Evolutionary conservation across 1,140 invertebrate genomes (phyloP), one percentile per base, ranked within the genome.

Genomic region (Drosophila rufa): DNA sequence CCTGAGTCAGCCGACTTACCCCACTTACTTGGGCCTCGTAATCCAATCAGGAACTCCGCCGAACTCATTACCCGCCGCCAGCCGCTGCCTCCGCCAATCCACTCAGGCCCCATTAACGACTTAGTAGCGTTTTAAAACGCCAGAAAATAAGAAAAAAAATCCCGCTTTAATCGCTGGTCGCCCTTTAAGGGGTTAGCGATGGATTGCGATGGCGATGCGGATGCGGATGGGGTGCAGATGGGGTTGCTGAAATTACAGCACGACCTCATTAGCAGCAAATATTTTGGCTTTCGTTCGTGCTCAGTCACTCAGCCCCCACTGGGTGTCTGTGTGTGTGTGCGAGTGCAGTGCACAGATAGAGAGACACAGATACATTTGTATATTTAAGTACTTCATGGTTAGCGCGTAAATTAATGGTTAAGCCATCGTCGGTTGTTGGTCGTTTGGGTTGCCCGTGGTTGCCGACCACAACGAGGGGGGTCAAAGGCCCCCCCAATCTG

Each of bases 321-420:
- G 27, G 3, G 15, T 55, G n/a, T 11, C 19, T 53, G 15, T 17
- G 9, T 56, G 40, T 55, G 6, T 47, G 40, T 56, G 40, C 7
- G 56, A 79, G 75, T 75, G 80, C 43, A 48, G 38, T 40, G 60
- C 64, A 69, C 46, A 69, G 79, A 79, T 75, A 79, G 30, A 38
- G 38, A 17, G 47, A 53, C 66, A 70, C 64, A 78, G 74, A 79
- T 86, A 71, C 82, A 85, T 86, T 86, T 85, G 82, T 79, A 86
- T 82, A 86, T 82, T 86, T 79, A 86, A 86, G 79, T 86, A 86
- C 79, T 85, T 86, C 75, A 86, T 86, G 82, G 79, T 86, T 86
- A 86, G 83, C 79, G 82, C 82, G 82, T 86, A 86, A 86, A 86
- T 86, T 86, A 86, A 86, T 86, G 82, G 82, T 86, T 86, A 86